A percentile compares a stretch with the other conserved stretches of the same genome.
Evolutionary conservation across 2,888 invertebrate genomes (phyloP).

Genomic region (Pogonocherus hispidulus): DNA sequence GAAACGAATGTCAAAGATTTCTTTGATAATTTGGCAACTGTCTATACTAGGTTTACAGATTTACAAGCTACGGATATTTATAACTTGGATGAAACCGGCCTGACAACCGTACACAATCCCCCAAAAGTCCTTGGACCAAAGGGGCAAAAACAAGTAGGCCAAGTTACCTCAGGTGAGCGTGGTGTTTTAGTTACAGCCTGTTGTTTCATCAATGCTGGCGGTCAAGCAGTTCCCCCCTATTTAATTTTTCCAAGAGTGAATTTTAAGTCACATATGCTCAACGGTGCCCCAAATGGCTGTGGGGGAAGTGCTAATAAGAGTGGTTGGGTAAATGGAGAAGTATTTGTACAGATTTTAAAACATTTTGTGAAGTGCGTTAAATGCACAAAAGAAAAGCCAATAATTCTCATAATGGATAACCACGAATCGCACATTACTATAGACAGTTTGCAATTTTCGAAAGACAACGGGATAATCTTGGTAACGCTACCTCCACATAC

Average conservation of each 20-base stretch:
- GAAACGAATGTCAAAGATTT: conserved; percentile 24
- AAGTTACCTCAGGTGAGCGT: conserved; percentile 20
- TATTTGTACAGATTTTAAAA: conserved; percentile 27
- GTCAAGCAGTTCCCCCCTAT: conserved; percentile 5
- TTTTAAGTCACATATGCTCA: conserved; percentile 5
- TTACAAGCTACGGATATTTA: conserved; percentile 26
- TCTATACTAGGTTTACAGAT: conserved; percentile 17
- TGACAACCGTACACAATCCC: conserved; percentile 27
- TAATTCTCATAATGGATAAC: conserved; percentile 26
- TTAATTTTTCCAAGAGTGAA: conserved; percentile 8
- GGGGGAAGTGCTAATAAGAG: not conserved
- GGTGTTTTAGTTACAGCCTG: conserved; percentile 23
- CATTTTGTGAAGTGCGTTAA: conserved; percentile 28
- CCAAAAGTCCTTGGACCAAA: conserved; percentile 16
- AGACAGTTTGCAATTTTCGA: too few species aligned
- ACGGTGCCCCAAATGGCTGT: not conserved
- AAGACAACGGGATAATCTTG: conserved; percentile 30
- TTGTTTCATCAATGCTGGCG: conserved; percentile 21
- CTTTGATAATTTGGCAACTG: conserved; percentile 11
- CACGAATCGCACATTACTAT: too few species aligned
- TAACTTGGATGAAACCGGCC: conserved; percentile 29
- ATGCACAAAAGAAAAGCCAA: conserved; percentile 29
- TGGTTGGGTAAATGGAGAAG: not conserved
- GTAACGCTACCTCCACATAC: conserved; percentile 37
- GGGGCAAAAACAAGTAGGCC: conserved; percentile 13